phyloP scores from a whole-genome alignment of 2,888 invertebrate genomes.

The Iphiclides podalirius region DNA sequence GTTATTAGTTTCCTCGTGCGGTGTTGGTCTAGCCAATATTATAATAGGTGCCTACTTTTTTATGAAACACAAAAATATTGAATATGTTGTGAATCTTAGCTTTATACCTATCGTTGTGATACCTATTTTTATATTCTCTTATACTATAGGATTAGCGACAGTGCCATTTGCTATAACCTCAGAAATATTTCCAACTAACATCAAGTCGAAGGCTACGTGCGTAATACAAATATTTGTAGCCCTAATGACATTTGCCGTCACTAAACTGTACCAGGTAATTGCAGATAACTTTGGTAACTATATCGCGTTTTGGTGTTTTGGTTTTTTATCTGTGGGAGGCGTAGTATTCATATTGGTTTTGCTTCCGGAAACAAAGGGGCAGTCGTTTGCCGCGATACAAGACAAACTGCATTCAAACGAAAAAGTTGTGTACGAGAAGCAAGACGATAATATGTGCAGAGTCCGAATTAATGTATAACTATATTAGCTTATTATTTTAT shows the following conservation, averaged over 20 bases:
- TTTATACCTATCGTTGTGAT: slow-evolving; percentile 81
- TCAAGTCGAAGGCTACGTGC: slow-evolving; percentile 83
- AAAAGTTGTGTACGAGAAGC: slow-evolving; percentile 59
- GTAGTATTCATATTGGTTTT: slow-evolving; percentile 73
- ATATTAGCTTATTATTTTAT: neutral
- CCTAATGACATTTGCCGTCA: slow-evolving; percentile 79
- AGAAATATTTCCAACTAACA: slow-evolving; percentile 82
- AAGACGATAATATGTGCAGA: slow-evolving; percentile 51
- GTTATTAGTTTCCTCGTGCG: slow-evolving; percentile 78
- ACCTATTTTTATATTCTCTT: slow-evolving; percentile 81
- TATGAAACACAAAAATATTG: slow-evolving; percentile 66
- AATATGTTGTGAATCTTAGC: slow-evolving; percentile 64
- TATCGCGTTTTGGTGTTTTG: slow-evolving; percentile 79
- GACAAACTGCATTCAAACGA: slow-evolving; percentile 62
- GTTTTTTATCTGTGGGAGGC: slow-evolving; percentile 68
- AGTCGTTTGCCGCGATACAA: slow-evolving; percentile 80
- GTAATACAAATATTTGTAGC: slow-evolving; percentile 82
- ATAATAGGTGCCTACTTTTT: slow-evolving; percentile 79
- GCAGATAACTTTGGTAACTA: slow-evolving; percentile 73
- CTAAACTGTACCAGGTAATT: slow-evolving; percentile 78
- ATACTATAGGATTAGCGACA: slow-evolving; percentile 82
- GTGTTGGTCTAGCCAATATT: slow-evolving; percentile 74
- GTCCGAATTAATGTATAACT: slow-evolving; percentile 53
- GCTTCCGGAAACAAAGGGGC: slow-evolving; percentile 82
- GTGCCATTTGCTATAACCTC: slow-evolving; percentile 82